A percentile compares a stretch with the other conserved stretches of the same genome.
Conservation (phyloP, 2,797 vertebrate genomes). For the Pelobates cultripes region DNA sequence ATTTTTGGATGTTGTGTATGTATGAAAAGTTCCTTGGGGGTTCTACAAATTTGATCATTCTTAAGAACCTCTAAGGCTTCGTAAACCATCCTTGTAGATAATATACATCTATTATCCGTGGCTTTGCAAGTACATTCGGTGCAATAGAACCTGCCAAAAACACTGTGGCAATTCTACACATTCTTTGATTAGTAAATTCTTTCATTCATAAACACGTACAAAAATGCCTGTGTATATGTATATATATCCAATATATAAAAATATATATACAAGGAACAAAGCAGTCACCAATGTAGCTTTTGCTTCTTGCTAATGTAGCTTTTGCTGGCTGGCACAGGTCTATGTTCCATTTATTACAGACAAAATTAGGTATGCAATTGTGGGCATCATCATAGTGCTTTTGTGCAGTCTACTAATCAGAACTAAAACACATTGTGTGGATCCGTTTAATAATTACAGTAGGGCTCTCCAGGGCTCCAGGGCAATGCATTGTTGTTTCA, state of each 20-base stretch:
- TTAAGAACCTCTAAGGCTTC: background rate
- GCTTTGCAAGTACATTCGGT: background rate
- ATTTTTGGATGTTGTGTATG: background rate
- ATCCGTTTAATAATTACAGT: constrained; percentile 37
- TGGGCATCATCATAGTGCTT: constrained; percentile 25
- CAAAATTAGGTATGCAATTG: constrained; percentile 19
- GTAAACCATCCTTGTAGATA: background rate
- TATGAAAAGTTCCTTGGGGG: background rate
- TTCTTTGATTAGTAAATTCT: background rate
- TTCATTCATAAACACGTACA: background rate
- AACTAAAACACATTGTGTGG: constrained; percentile 42
- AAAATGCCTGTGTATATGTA: no score
- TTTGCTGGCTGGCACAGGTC: constrained; percentile 6
- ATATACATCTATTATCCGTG: background rate
- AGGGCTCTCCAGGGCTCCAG: constrained; percentile 32
- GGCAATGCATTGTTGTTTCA: constrained; percentile 44
- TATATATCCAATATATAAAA: constrained; percentile 7
- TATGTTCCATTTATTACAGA: constrained; percentile 36
- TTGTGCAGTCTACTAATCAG: constrained; percentile 29
- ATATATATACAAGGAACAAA: constrained; percentile 4
- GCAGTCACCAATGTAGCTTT: constrained; percentile 2
- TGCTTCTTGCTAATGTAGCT: background rate
- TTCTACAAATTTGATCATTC: background rate
- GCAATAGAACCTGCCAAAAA: background rate
- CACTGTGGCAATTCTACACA: background rate